These are phyloP conservation scores for Callopanchax toddi DNA, from an alignment of 2,113 vertebrate genomes.

Conservation along the genomic window DNA sequence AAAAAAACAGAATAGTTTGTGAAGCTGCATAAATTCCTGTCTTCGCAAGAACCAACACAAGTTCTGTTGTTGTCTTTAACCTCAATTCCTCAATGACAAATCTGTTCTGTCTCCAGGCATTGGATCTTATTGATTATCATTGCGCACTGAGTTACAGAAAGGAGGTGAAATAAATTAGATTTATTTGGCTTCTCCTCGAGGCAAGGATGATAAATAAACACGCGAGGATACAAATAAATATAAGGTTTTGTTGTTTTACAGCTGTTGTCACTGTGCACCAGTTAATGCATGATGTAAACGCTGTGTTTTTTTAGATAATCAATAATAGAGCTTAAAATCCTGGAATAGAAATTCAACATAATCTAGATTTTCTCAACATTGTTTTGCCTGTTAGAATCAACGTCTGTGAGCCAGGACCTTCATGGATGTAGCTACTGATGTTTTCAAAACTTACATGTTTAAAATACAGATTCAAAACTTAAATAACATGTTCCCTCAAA, in stretches of 20 bases:
- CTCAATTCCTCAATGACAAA: constrained; percentile 69
- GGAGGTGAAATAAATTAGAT: constrained; percentile 76
- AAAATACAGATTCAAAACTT: too few species aligned
- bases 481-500: too few species aligned
- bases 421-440: too few species aligned
- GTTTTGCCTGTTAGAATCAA: constrained; percentile 6
- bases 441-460: too few species aligned
- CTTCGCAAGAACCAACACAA: constrained; percentile 41
- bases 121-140: constrained; percentile 73
- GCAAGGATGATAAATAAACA: constrained; percentile 72
- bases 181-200: constrained; percentile 72
- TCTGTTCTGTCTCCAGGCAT: constrained; percentile 63
- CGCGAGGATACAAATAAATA: constrained; percentile 65
- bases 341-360: constrained; percentile 31
- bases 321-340: constrained; percentile 15
- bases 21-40: too few species aligned
- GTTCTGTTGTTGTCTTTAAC: constrained; percentile 65
- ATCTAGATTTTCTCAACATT: constrained; percentile 50
- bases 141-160: constrained; percentile 41
- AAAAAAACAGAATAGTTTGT: too few species aligned
- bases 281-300: constrained; percentile 7
- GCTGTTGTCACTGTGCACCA: constrained; percentile 16
- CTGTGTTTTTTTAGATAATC: too few species aligned
- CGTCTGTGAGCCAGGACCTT: too few species aligned
- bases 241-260: constrained; percentile 45